These are phyloP conservation scores for Nerophis ophidion DNA, from an alignment of 2,113 vertebrate genomes.

Conservation along the genomic window DNA sequence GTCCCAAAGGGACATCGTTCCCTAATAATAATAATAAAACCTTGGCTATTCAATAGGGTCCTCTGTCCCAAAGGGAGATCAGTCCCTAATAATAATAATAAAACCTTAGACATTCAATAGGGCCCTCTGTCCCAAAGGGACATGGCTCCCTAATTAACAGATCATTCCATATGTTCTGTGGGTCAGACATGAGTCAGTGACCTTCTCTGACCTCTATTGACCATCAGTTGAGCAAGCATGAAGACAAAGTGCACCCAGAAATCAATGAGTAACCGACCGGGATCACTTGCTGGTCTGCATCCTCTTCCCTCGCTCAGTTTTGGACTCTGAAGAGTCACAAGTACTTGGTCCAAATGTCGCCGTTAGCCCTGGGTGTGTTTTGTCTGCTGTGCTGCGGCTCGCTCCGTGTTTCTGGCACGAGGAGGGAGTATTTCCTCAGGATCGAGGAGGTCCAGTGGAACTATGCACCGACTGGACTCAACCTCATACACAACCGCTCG, in stretches of 20 bases:
- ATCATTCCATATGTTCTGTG: constrained; percentile 24
- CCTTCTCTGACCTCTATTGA: constrained; percentile 3
- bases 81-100: too few species aligned
- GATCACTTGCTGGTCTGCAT: background rate
- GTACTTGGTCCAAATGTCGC: constrained; percentile 12
- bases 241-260: constrained; percentile 21
- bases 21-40: too few species aligned
- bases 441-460: constrained; percentile 69
- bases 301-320: background rate
- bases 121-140: too few species aligned
- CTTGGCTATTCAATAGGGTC: too few species aligned
- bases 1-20: too few species aligned
- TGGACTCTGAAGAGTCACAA: background rate
- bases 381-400: constrained; percentile 45
- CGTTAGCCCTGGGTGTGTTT: background rate
- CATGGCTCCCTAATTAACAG: too few species aligned
- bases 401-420: constrained; percentile 42
- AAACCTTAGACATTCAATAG: too few species aligned
- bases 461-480: constrained; percentile 56
- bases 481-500: constrained; percentile 51
- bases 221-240: constrained; percentile 25
- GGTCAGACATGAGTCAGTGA: constrained; percentile 34
- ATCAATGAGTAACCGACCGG: constrained; percentile 10
- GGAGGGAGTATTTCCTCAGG: constrained; percentile 68
- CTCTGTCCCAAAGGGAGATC: too few species aligned